phyloP scores from a whole-genome alignment of 37 sponge, comb jelly and placozoan genomes.

The Chondrosia reniformis region DNA sequence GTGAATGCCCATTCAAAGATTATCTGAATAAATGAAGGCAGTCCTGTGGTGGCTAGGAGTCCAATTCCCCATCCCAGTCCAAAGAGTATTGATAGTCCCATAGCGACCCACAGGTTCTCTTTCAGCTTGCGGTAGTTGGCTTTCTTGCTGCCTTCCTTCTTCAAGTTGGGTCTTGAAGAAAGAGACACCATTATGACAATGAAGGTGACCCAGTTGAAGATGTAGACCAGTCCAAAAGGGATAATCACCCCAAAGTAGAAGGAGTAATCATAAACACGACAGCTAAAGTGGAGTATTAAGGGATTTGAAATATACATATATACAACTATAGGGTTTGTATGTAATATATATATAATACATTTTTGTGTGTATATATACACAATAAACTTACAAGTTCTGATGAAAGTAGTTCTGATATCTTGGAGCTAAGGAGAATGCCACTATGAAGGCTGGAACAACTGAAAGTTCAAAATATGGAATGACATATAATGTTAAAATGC shows the following conservation, averaged over 20 bases:
- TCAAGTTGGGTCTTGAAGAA: background rate
- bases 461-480: background rate
- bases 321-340: too few species aligned
- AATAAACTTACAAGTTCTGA: too few species aligned
- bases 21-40: slow-evolving; percentile 2
- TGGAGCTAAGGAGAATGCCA: slow-evolving; percentile 31
- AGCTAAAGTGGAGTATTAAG: too few species aligned
- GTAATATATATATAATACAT: too few species aligned
- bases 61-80: slow-evolving; percentile 55
- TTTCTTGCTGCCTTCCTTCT: background rate
- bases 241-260: slow-evolving; percentile 47
- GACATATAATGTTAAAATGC: background rate
- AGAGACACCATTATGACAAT: slow-evolving; percentile 30
- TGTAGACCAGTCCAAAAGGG: slow-evolving; percentile 47
- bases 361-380: too few species aligned
- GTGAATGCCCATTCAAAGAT: slow-evolving; percentile 51
- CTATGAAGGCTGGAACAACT: slow-evolving; percentile 26
- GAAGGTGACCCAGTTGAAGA: slow-evolving; percentile 56
- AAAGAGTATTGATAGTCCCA: slow-evolving; percentile 50
- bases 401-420: slow-evolving; percentile 17
- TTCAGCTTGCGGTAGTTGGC: background rate
- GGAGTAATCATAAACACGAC: slow-evolving; percentile 34
- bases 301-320: too few species aligned
- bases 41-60: slow-evolving; percentile 36
- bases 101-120: slow-evolving; percentile 28